Evolutionary conservation across 2,797 vertebrate species (phyloP).

Genomic region (Rhabdomys pumilio): DNA sequence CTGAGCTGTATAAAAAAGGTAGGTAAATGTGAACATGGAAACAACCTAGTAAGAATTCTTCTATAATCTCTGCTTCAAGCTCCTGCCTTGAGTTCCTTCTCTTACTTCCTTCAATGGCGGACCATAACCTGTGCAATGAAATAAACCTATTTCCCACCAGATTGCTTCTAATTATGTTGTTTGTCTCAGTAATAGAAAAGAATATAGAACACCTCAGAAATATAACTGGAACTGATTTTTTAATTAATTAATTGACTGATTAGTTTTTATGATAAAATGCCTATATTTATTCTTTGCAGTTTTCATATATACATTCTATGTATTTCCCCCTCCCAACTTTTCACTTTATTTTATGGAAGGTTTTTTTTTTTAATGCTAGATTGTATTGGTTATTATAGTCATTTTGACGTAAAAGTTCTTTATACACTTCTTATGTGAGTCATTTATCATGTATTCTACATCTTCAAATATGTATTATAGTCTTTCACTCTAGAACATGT

Average conservation of each 20-base stretch:
- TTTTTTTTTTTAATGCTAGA: background rate
- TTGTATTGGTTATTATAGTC: slow-evolving; percentile 27
- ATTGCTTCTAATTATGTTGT: background rate
- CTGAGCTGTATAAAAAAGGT: background rate
- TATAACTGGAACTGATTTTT: background rate
- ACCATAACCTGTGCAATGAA: background rate
- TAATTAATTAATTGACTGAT: background rate
- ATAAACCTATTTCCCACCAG: background rate
- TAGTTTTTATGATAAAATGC: background rate
- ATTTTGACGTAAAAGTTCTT: slow-evolving; percentile 33
- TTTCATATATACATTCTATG: no score
- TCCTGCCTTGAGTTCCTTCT: background rate
- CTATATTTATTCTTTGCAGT: background rate
- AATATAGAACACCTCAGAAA: background rate
- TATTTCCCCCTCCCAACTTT: background rate
- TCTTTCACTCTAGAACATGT: slow-evolving; percentile 26
- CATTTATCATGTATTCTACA: background rate
- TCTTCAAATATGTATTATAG: background rate
- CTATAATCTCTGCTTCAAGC: background rate
- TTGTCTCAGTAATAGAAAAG: background rate
- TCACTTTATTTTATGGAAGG: background rate
- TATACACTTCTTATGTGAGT: background rate
- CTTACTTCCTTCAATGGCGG: no score
- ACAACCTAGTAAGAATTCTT: background rate
- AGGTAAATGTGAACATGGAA: background rate